Evolutionary conservation across 2,797 vertebrate species (phyloP), one percentile per base, ranked within the genome.

Genomic region (Allobates femoralis): DNA sequence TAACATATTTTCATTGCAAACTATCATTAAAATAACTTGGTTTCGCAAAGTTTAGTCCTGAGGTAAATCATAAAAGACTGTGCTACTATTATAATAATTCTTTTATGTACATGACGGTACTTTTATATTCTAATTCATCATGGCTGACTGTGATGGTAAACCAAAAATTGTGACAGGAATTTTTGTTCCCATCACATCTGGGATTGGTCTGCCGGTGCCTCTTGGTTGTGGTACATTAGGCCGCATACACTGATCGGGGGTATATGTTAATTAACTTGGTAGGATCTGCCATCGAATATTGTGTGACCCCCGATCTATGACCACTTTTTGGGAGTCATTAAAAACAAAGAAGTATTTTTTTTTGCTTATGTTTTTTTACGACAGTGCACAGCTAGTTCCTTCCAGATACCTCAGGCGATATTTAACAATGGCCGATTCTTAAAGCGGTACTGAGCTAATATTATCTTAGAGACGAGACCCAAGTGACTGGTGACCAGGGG

Each of bases 271-370:
- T 41, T 3, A 60, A 60, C n/a, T 60, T 60, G 23, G 12, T 58
- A 8, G 19, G 8, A 21, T 10, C 56, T 23, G 41, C 41, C 41
- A 46, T 8, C 41, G 11, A 32, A 32, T 32, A 18, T 2, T 11
- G 2, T 21, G 7, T 46, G 71, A 46, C n/a, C 69, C 19, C 41
- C 37, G 3, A 26, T 21, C 34, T 73, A 15, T 41, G 71, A 50
- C 71, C n/a, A 26, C 37, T 73, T 74, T 74, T 46, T 46, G 14
- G 41, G 14, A 26, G 8, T 18, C 21, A 3, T 37, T 69, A 37
- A 37, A 67, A 73, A 73, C 37, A 46, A 73, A 46, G 69, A 46
- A 41, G 21, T 46, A 41, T 73, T 73, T 73, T 73, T 73, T 73
- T 73, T 19, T 37, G 30, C 32, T 46, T 46, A 3, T 69, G 30